Evolutionary conservation across 2,888 invertebrate species (phyloP), one percentile per base, ranked within the genome.

Genomic region (Isoperla grammatica): DNA sequence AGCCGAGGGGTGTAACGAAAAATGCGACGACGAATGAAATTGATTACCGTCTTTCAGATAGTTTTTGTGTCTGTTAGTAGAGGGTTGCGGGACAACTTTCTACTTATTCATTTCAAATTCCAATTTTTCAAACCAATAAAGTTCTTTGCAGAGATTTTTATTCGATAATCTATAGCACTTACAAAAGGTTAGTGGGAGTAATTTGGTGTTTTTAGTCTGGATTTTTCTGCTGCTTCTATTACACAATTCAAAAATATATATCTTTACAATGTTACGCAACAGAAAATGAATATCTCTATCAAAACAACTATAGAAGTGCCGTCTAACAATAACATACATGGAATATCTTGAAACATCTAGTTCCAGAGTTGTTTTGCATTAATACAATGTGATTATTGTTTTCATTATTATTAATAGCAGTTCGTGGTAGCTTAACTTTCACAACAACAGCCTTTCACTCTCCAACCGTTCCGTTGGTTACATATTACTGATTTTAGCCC

Each of bases 101-200:
- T 57, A 57, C 62, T 63, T 60, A 55, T 60, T 60, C 60, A 57
- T 63, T 63, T 63, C 60, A 58, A 60, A 60, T 63, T 57, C 37
- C 63, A 49, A 60, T 58, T 60, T 60, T 60, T 63, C 60, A 55
- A 63, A 63, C 58, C 56, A 57, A 57, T 60, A 63, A 63, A 62
- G 58, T 54, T 56, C 45, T 61, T 29, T 42, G 53, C 12, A 2
- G 39, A 19, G 37, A 29, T 53, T 53, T 53, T 53, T 53, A 39
- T 53, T 19, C 20, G 53, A 39, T 53, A 53, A 53, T 53, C 53
- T 53, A 53, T 53, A 39, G 53, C 53, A 53, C 53, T 53, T 53
- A 53, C 19, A 17, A 22, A 22, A 53, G 53, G 53, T 53, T 53
- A 53, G 53, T 17, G n/a, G 39, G 17, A 17, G 50, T 53, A 37